A percentile compares a stretch with the other conserved stretches of the same genome.
Conservation (phyloP, 1,140 invertebrate genomes). For the Eriosoma lanigerum region DNA sequence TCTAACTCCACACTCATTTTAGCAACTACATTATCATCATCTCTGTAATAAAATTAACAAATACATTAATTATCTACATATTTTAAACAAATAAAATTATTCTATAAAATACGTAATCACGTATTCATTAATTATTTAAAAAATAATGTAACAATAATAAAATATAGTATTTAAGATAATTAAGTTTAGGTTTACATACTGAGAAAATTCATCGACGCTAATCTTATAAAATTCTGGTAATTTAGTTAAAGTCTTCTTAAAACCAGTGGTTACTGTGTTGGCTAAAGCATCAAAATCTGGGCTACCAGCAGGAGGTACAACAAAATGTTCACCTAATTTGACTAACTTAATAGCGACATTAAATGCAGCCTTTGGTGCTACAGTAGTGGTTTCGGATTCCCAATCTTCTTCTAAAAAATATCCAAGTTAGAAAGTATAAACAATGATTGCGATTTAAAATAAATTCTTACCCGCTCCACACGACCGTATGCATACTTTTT, state of each 20-base stretch:
- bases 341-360: constrained; percentile 73
- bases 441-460: not conserved
- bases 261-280: constrained; percentile 63
- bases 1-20: constrained; percentile 70
- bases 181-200: constrained; percentile 64
- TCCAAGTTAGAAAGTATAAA: not conserved
- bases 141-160: not conserved
- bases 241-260: constrained; percentile 66
- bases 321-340: constrained; percentile 74
- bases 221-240: constrained; percentile 75
- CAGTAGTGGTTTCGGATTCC: constrained; percentile 58
- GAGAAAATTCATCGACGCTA: constrained; percentile 69
- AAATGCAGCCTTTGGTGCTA: constrained; percentile 68
- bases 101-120: not conserved
- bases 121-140: too few relatives aligned
- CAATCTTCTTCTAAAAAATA: constrained; percentile 36
- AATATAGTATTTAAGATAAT: not conserved
- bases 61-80: too few relatives aligned
- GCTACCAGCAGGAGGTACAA: constrained; percentile 68
- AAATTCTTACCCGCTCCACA: constrained; percentile 67
- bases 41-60: constrained; percentile 57
- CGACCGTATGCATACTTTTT: constrained; percentile 80
- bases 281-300: constrained; percentile 74
- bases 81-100: not conserved
- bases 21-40: constrained; percentile 66